Base-by-base conservation (phyloP, 2,888 invertebrate genomes). In the Blastobasis lacticolella region DNA sequence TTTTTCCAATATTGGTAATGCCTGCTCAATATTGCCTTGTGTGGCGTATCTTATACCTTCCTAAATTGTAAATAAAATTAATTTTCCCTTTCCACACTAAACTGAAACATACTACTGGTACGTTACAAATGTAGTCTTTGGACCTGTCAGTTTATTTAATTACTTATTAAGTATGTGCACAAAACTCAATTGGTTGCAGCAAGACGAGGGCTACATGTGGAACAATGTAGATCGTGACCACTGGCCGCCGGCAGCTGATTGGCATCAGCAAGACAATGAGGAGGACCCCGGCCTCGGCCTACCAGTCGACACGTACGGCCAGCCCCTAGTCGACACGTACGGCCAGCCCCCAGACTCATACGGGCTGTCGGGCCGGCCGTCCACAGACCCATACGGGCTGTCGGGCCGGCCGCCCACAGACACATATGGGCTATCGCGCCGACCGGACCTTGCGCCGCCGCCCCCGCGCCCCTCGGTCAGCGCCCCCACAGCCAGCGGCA, bases 401-500 rank as follows among this genome's bases (percentile, higher is more conserved):
- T 38, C 7, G 46, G 42, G 5, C 38, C 45, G 23, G 23, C 49
- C 45, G 45, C 40, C 50, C 5, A 45, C 37, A 7, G 47, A 49
- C 40, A 63, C 62, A 0, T 66, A 64, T 50, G 71, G 70, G 36
- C 56, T 67, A 9, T 70, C 69, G 9, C 57, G 66, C 10, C 61
- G 71, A 44, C 64, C 56, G 7, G 71, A 71, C 49, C 54, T 61
- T 45, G 55, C 46, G 45, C 57, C 61, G 9, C 60, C 50, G 49
- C 61, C 62, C 3, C 53, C 55, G 10, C 48, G 50, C 7, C 37
- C 46, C 9, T 37, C 67, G 74, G 23, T 49, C 63, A 37, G 78
- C 63, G 60, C 78, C 49, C 73, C 77, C 58, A 73, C 77, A 49
- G 73, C 68, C 49, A 58, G 49, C 55, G 23, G 53, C 56, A 7